Evolutionary conservation across 2,113 vertebrate genomes (phyloP).

Genomic region (Acinonyx jubatus): DNA sequence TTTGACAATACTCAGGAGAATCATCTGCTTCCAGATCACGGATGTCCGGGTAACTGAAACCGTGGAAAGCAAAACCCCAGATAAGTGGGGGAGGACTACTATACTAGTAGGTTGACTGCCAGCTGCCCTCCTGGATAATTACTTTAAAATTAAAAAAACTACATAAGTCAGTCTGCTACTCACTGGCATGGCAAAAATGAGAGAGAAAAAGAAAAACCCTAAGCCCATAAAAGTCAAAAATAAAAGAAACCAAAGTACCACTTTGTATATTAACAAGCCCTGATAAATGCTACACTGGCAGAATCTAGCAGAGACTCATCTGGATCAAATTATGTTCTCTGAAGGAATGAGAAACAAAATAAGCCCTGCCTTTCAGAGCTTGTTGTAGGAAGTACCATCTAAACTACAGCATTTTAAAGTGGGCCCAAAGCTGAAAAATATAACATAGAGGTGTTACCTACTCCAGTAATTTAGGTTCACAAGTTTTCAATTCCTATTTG

Average conservation of each 20-base stretch:
- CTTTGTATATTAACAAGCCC: neutral
- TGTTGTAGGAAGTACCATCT: neutral
- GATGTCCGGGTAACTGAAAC: neutral
- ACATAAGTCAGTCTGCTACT: neutral
- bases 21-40: neutral
- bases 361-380: neutral
- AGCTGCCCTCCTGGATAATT: conserved; percentile 4
- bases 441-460: neutral
- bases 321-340: conserved; percentile 35
- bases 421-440: conserved; percentile 28
- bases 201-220: neutral
- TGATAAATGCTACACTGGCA: neutral
- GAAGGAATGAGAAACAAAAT: conserved; percentile 26
- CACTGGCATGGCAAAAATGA: neutral
- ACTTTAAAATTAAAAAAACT: conserved; percentile 6
- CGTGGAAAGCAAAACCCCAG: neutral
- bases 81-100: neutral
- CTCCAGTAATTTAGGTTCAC: neutral
- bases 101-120: neutral
- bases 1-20: neutral
- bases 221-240: neutral
- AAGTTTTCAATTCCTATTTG: conserved; percentile 31
- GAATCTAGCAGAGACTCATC: neutral
- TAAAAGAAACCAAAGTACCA: neutral
- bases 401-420: conserved; percentile 43